These are phyloP conservation scores for Phylloscopus whistleri DNA, from an alignment of 2,113 vertebrate genomes.

Conservation along the genomic window DNA sequence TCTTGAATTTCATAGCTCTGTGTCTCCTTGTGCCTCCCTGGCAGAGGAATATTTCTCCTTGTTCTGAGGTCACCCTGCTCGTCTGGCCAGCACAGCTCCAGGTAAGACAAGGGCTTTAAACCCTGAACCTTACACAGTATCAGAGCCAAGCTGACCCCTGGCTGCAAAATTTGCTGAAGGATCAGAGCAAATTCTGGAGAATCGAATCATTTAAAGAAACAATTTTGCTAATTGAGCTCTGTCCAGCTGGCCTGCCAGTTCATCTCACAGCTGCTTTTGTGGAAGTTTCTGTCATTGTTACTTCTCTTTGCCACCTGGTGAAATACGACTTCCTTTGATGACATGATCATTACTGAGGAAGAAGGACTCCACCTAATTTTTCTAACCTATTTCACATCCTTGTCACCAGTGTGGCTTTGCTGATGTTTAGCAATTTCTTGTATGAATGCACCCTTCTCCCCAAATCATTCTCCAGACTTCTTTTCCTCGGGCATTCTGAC, in stretches of 20 bases:
- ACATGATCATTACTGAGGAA: not conserved
- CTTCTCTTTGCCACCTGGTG: not conserved
- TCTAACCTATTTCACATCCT: not conserved
- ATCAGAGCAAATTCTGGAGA: not conserved
- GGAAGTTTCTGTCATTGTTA: not conserved
- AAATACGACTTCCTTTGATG: not conserved
- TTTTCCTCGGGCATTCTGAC: not conserved
- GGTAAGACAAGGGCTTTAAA: not conserved
- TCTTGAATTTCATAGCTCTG: not conserved
- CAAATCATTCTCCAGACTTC: not conserved
- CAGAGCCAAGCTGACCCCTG: not conserved
- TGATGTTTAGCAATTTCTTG: not conserved
- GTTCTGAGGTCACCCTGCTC: not conserved
- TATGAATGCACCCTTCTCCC: slow-evolving; percentile 8
- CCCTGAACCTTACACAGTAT: not conserved
- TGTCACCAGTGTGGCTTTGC: not conserved
- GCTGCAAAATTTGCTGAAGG: not conserved
- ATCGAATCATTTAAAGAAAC: not conserved
- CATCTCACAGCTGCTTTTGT: not conserved
- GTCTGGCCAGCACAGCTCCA: rapidly evolving
- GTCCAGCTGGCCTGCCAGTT: not conserved
- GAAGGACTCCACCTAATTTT: not conserved
- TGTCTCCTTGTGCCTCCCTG: not conserved
- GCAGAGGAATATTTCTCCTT: not conserved
- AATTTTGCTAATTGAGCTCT: not conserved